phyloP scores from a whole-genome alignment of 2,888 invertebrate species.

The Aleiodes testaceus region DNA sequence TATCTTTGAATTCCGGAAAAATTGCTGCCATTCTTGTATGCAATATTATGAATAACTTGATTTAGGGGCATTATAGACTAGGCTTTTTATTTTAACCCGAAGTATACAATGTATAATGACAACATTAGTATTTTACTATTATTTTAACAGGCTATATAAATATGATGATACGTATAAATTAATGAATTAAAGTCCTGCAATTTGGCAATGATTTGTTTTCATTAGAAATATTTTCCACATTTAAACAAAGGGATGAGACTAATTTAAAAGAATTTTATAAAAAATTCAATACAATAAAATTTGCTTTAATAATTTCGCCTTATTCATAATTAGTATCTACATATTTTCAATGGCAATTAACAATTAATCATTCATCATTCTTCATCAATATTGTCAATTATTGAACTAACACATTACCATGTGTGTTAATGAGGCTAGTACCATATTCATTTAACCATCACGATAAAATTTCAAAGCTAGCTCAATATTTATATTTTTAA shows the following conservation, averaged over 20 bases:
- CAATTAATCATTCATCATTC: slow-evolving; percentile 8
- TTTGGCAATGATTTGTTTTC: slow-evolving; percentile 49
- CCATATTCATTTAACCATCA: slow-evolving; percentile 6
- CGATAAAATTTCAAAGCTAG: slow-evolving; percentile 31
- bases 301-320: background rate
- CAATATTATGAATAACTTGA: too few relatives aligned
- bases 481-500: slow-evolving; percentile 26
- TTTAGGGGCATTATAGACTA: slow-evolving; percentile 58
- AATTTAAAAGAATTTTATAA: too few relatives aligned
- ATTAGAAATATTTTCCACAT: slow-evolving; percentile 11
- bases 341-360: slow-evolving; percentile 23
- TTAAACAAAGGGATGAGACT: too few relatives aligned
- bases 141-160: slow-evolving; percentile 52
- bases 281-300: too few relatives aligned
- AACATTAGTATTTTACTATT: slow-evolving; percentile 60
- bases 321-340: slow-evolving; percentile 20
- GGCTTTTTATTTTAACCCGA: slow-evolving; percentile 64
- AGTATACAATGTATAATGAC: slow-evolving; percentile 68
- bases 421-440: slow-evolving; percentile 27
- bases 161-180: slow-evolving; percentile 53
- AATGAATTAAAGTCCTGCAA: slow-evolving; percentile 49
- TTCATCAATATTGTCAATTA: slow-evolving; percentile 35
- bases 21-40: slow-evolving; percentile 74
- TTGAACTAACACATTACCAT: slow-evolving; percentile 31
- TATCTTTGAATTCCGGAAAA: slow-evolving; percentile 76